A percentile compares a stretch with the other conserved stretches of the same genome.
phyloP scores from a whole-genome alignment of 2,797 vertebrate genomes.

The Artibeus lituratus region DNA sequence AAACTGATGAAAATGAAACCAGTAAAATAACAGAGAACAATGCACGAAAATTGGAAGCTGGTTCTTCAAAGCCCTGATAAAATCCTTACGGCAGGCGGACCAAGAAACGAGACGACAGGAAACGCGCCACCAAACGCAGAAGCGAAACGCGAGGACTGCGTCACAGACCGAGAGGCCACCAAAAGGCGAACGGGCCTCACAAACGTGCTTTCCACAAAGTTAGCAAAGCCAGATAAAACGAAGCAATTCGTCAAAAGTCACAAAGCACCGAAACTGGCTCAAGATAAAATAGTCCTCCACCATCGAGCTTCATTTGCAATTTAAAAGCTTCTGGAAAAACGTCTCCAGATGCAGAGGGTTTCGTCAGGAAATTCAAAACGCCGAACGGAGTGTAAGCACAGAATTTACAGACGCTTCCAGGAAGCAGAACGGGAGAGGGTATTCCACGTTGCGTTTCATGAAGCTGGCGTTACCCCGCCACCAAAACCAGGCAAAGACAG shows the following conservation, averaged over 20 bases:
- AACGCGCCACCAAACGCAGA: not conserved
- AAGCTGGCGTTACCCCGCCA: not conserved
- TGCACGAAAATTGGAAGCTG: not conserved
- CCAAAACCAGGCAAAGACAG: not conserved
- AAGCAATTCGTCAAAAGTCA: not conserved
- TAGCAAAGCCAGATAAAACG: not conserved
- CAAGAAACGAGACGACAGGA: not conserved
- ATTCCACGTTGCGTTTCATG: not conserved
- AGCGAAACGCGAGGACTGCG: not conserved
- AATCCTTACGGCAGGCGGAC: not conserved
- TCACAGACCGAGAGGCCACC: accelerated
- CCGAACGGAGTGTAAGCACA: not conserved
- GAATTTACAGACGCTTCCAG: not conserved
- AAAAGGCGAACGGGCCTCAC: not conserved
- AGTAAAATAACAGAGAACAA: not conserved
- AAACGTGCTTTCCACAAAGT: not conserved
- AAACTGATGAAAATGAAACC: not conserved
- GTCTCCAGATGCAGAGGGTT: not conserved
- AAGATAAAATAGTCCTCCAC: not conserved
- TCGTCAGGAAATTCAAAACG: not conserved
- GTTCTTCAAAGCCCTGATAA: not conserved
- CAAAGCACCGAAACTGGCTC: not conserved
- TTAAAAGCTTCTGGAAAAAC: not conserved
- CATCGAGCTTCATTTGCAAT: not conserved
- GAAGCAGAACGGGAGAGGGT: not conserved